Base-by-base conservation (phyloP, 2,797 vertebrate species). In the Eulemur albifrons region DNA sequence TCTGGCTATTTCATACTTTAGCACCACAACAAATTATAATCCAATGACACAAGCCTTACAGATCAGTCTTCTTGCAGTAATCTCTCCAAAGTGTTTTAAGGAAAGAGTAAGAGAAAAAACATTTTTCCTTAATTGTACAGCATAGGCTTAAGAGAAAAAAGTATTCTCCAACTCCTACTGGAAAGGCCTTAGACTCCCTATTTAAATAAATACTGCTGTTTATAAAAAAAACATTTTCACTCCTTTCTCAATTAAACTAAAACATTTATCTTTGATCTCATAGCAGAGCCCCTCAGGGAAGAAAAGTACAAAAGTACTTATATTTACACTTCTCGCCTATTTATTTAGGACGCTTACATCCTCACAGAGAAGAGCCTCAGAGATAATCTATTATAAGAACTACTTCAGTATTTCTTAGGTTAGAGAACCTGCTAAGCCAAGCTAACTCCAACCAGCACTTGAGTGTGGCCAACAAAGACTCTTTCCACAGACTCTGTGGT, bases 191-290 rank as follows among this genome's bases (percentile, higher is more conserved):
- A 9, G 38, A 32, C 80, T 50, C 38, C 32, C 38, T 48, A 50
- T 15, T 94, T 80, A 95, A 88, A 81, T 86, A 84, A 83, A 52
- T 76, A 35, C 15, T 45, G 17, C 40, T 92, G 15, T 52, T 93
- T 30, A 61, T 65, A 23, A 45, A 65, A 52, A 52, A 94, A 65
- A 21, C 11, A 38, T 52, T 77, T 45, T 89, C 21, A 90, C 17
- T 72, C 17, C 11, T 92, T 86, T 90, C 84, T 90, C 88, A 69
- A 40, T 38, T 43, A 72, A 94, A 93, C 25, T 48, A 40, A 96
- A 80, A 40, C 30, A 67, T 65, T 13, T 96, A 45, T 54, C 52
- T 72, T 77, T 90, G 52, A 57, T 92, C 65, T 57, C 57, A 82
- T 2, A 40, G 30, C 30, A 54, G 17, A 83, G n/a, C 6, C 35